Conservation (phyloP, 2,888 invertebrate species). For the Trichogramma dendrolimi region DNA sequence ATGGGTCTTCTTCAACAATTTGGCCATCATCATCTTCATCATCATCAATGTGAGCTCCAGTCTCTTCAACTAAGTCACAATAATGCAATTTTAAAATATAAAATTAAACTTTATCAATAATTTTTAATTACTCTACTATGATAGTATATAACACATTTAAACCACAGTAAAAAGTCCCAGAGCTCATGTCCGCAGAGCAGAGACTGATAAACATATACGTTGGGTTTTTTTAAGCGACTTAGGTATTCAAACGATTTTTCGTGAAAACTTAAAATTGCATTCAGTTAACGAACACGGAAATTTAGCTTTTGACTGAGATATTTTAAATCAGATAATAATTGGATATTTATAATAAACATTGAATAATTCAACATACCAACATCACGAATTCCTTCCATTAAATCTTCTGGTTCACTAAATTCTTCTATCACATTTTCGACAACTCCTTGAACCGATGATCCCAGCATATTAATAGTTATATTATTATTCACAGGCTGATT, state of each 20-base stretch:
- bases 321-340: constrained; percentile 28
- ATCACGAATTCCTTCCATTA: constrained; percentile 79
- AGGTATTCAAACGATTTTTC: no score
- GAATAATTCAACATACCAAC: constrained; percentile 60
- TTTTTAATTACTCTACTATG: background rate
- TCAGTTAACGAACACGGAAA: background rate
- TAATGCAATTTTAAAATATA: constrained; percentile 1
- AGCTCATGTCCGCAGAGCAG: no score
- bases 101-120: constrained; percentile 3
- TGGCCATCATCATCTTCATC: constrained; percentile 40
- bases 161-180: no score
- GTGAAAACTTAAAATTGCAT: no score
- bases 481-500: constrained; percentile 41
- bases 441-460: constrained; percentile 36
- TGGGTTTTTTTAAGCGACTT: no score
- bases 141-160: no score
- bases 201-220: no score
- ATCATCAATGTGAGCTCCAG: constrained; percentile 50
- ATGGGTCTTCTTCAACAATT: constrained; percentile 37
- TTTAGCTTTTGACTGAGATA: constrained; percentile 2
- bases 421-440: constrained; percentile 64
- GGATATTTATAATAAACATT: no score
- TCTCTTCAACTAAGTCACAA: constrained; percentile 45
- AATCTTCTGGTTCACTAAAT: constrained; percentile 81
- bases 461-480: constrained; percentile 40